Evolutionary conservation across 2,888 invertebrate genomes (phyloP).

Genomic region (Dicranocentrus wangi): DNA sequence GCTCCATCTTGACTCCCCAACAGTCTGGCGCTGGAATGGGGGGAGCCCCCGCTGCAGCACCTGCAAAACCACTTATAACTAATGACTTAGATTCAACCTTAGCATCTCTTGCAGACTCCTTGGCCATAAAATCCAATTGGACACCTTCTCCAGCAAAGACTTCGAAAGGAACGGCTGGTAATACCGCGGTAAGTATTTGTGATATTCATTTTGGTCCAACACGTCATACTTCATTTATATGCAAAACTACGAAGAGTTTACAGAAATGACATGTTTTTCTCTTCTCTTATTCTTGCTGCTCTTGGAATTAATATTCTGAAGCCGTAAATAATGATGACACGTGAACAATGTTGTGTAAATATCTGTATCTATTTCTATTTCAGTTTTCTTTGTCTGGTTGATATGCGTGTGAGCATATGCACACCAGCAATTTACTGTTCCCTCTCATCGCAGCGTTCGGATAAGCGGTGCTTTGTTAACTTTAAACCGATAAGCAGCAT

Average conservation of each 20-base stretch:
- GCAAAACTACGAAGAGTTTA: no score
- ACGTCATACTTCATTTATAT: no score
- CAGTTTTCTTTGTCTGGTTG: slow-evolving; percentile 58
- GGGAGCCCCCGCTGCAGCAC: slow-evolving; percentile 73
- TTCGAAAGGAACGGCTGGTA: slow-evolving; percentile 68
- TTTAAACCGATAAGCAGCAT: background rate
- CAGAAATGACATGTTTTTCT: background rate
- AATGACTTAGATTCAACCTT: slow-evolving; percentile 95
- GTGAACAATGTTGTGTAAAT: background rate
- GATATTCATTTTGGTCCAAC: background rate
- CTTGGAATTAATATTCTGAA: slow-evolving; percentile 11
- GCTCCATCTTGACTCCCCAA: slow-evolving; percentile 82
- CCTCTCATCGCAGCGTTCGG: slow-evolving; percentile 38
- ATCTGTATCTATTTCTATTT: background rate
- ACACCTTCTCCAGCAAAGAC: slow-evolving; percentile 71
- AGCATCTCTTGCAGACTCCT: slow-evolving; percentile 93
- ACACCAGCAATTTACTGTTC: slow-evolving; percentile 8
- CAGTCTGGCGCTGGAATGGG: slow-evolving; percentile 73
- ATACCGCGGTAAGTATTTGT: slow-evolving; percentile 54
- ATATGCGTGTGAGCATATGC: slow-evolving; percentile 17
- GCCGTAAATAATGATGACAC: slow-evolving; percentile 33
- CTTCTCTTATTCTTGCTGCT: slow-evolving; percentile 44
- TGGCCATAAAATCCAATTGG: slow-evolving; percentile 81
- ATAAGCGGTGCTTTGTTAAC: slow-evolving; percentile 40
- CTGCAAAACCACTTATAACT: slow-evolving; percentile 84